Evolutionary conservation across 2,888 invertebrate species (phyloP).

Genomic region (Epirrhoe alternata): DNA sequence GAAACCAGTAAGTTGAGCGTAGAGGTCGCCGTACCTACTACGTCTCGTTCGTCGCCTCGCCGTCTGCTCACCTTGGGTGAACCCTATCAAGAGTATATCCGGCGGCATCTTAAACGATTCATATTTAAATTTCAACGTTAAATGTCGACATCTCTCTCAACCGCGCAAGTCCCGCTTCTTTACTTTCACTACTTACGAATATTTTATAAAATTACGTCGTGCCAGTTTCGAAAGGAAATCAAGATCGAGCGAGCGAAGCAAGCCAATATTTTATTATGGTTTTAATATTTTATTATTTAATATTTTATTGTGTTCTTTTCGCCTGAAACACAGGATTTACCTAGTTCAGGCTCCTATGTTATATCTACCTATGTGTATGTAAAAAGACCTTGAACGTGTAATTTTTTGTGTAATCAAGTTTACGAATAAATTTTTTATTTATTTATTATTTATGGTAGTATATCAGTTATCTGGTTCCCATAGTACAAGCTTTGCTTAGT

Average conservation of each 20-base stretch:
- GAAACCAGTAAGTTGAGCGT: slow-evolving; percentile 72
- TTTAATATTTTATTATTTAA: too few relatives aligned
- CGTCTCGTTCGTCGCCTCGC: slow-evolving; percentile 75
- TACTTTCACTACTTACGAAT: slow-evolving; percentile 63
- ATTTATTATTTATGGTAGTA: too few relatives aligned
- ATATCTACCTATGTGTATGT: too few relatives aligned
- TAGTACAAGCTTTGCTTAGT: too few relatives aligned
- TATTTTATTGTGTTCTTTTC: too few relatives aligned
- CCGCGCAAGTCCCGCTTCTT: slow-evolving; percentile 54
- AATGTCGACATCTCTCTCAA: slow-evolving; percentile 47
- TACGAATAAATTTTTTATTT: too few relatives aligned
- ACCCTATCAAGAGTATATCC: slow-evolving; percentile 63
- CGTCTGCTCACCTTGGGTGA: slow-evolving; percentile 78
- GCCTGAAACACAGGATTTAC: too few relatives aligned
- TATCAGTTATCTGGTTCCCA: too few relatives aligned
- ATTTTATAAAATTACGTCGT: slow-evolving; percentile 41
- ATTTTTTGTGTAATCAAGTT: too few relatives aligned
- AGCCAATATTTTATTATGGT: too few relatives aligned
- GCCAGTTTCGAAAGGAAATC: slow-evolving; percentile 31
- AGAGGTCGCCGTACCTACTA: slow-evolving; percentile 60
- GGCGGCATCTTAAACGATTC: slow-evolving; percentile 56
- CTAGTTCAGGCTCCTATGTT: too few relatives aligned
- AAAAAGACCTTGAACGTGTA: too few relatives aligned
- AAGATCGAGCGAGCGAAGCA: slow-evolving; percentile 13
- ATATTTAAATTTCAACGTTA: slow-evolving; percentile 55